Evolutionary conservation across 2,888 invertebrate genomes (phyloP).

Genomic region (Pachycephus smyrnensis): DNA sequence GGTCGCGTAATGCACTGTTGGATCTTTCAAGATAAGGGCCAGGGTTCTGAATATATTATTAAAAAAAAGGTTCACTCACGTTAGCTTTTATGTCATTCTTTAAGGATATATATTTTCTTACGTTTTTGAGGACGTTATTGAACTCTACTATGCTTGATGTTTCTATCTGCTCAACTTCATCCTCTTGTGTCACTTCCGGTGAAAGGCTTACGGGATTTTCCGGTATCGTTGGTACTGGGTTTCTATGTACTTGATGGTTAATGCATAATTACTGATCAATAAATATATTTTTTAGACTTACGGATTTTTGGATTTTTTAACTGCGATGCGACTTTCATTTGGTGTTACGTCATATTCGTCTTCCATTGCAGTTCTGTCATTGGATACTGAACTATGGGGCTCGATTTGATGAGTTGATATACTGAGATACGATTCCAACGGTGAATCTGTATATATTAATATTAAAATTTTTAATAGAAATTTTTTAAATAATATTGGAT

Average conservation of each 20-base stretch:
- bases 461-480: background rate
- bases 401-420: background rate
- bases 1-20: conserved; percentile 40
- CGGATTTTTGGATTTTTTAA: background rate
- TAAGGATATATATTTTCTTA: conserved; percentile 20
- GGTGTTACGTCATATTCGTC: background rate
- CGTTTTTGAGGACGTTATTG: conserved; percentile 36
- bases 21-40: conserved; percentile 28
- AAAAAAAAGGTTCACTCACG: background rate
- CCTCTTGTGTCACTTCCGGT: background rate
- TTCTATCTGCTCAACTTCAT: conserved; percentile 13
- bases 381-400: background rate
- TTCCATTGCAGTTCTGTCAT: background rate
- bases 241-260: background rate
- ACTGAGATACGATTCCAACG: background rate
- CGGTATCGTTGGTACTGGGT: background rate
- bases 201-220: background rate
- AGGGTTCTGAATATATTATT: conserved; percentile 16
- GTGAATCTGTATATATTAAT: background rate
- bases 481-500: background rate
- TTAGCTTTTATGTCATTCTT: background rate
- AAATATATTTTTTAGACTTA: background rate
- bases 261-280: background rate
- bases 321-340: background rate
- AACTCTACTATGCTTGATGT: conserved; percentile 43